phyloP scores from a whole-genome alignment of 2,113 vertebrate species.

The Nerophis ophidion region DNA sequence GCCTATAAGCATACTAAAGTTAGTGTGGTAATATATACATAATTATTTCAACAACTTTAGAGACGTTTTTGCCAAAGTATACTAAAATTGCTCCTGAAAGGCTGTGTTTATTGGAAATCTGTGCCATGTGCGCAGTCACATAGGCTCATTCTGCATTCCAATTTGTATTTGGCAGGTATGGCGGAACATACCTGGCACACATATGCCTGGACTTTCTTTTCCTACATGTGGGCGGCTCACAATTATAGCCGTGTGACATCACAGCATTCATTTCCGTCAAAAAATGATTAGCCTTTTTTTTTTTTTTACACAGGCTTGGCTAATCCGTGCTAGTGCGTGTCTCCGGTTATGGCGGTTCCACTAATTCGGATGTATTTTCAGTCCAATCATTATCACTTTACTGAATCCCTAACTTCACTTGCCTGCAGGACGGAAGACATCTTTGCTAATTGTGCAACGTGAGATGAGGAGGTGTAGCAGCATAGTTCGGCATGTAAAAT shows the following conservation, averaged over 20 bases:
- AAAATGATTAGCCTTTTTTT: background rate
- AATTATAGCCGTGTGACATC: conserved; percentile 10
- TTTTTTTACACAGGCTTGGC: background rate
- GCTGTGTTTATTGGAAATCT: conserved; percentile 43
- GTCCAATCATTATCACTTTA: conserved; percentile 7
- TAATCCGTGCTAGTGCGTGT: conserved; percentile 8
- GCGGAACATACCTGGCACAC: conserved; percentile 21
- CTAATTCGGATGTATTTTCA: too few relatives aligned
- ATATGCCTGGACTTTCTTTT: conserved; percentile 11
- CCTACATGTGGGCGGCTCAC: conserved; percentile 29
- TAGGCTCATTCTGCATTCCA: conserved; percentile 23
- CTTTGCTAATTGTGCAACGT: conserved; percentile 16
- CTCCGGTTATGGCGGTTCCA: conserved; percentile 2
- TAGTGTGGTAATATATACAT: too few relatives aligned
- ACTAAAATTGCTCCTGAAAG: conserved; percentile 24
- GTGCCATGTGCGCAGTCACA: conserved; percentile 43
- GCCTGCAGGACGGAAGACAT: background rate
- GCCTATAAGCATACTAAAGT: too few relatives aligned
- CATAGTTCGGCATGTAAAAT: conserved; percentile 28
- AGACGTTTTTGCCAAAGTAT: conserved; percentile 4
- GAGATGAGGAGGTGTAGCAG: conserved; percentile 21
- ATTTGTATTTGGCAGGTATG: conserved; percentile 30
- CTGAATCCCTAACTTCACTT: conserved; percentile 13
- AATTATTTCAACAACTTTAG: too few relatives aligned
- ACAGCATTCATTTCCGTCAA: background rate